These are phyloP conservation scores for Dusona sp. DNA, from an alignment of 2,888 invertebrate species.

Conservation along the genomic window DNA sequence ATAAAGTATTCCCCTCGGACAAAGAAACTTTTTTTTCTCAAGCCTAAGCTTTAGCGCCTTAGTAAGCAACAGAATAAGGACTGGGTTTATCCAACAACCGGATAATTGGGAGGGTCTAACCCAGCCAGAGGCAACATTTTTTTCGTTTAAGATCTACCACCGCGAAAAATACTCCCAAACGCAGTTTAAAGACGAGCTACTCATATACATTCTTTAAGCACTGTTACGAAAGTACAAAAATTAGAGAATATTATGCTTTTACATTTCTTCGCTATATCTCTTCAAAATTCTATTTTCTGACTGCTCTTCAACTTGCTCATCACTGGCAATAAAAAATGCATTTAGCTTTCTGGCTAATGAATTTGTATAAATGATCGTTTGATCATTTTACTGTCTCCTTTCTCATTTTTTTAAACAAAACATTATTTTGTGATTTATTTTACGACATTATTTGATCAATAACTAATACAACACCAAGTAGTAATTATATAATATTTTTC, in stretches of 20 bases:
- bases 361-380: background rate
- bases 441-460: no score
- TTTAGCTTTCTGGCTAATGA: background rate
- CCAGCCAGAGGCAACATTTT: constrained; percentile 47
- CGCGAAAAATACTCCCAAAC: constrained; percentile 25
- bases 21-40: constrained; percentile 33
- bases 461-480: no score
- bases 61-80: constrained; percentile 17
- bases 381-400: background rate
- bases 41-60: constrained; percentile 9
- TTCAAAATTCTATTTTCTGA: background rate
- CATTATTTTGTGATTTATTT: no score
- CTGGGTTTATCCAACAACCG: constrained; percentile 29
- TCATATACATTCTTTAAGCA: background rate
- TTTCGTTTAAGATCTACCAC: constrained; percentile 19
- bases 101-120: constrained; percentile 55
- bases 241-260: background rate
- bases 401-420: background rate
- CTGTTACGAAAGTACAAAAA: background rate
- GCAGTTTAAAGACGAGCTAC: constrained; percentile 43
- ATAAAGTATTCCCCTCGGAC: constrained; percentile 28
- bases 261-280: no score
- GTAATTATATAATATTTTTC: no score
- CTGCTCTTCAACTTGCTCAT: background rate
- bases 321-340: background rate